phyloP scores from a whole-genome alignment of 2,113 vertebrate genomes.

The Circaetus cinerascens region DNA sequence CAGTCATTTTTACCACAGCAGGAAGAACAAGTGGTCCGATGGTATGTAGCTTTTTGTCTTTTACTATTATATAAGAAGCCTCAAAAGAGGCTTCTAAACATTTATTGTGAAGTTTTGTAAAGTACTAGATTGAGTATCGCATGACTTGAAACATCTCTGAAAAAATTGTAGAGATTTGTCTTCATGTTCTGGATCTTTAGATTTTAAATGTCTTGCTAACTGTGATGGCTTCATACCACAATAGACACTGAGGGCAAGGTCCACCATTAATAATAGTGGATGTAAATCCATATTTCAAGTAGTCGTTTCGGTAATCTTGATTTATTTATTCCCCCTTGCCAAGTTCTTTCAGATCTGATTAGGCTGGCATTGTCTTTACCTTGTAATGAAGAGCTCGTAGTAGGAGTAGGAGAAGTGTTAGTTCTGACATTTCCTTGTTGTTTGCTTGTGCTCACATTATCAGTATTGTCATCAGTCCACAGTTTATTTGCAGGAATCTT shows the following conservation, averaged over 20 bases:
- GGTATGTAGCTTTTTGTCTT: neutral
- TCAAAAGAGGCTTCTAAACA: neutral
- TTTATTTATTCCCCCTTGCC: neutral
- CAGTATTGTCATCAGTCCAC: neutral
- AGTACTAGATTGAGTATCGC: neutral
- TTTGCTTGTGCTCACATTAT: neutral
- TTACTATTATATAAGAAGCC: neutral
- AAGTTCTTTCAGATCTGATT: neutral
- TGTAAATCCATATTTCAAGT: neutral
- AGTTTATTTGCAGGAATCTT: neutral
- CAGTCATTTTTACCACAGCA: neutral
- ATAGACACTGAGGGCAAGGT: fast-evolving
- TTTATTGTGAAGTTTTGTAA: neutral
- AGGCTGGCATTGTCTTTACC: neutral
- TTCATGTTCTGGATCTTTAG: neutral
- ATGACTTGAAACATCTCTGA: neutral
- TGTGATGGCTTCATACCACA: neutral
- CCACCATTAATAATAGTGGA: neutral
- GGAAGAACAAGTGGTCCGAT: neutral
- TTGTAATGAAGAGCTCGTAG: neutral
- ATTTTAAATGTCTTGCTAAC: neutral
- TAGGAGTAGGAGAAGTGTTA: neutral
- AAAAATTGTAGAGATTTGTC: neutral
- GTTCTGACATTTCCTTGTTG: neutral
- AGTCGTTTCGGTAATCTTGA: neutral